A percentile compares a stretch with the other conserved stretches of the same genome.
phyloP scores from a whole-genome alignment of 2,113 vertebrate genomes.

The Pelmatolapia mariae region DNA sequence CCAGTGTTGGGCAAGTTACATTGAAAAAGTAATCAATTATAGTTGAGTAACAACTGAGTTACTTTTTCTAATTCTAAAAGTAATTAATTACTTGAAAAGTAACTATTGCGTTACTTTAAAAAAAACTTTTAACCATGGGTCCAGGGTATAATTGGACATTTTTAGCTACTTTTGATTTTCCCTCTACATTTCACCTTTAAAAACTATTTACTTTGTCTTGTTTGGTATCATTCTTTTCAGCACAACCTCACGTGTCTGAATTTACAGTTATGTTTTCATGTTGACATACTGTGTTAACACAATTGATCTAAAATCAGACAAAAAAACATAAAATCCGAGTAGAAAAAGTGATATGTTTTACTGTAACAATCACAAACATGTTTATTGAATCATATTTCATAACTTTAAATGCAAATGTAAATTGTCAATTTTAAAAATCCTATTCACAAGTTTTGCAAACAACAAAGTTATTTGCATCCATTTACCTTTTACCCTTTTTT shows the following conservation, averaged over 20 bases:
- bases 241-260: rapidly evolving
- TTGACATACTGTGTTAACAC: rapidly evolving
- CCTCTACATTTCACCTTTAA: rapidly evolving
- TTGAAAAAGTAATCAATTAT: not conserved
- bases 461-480: rapidly evolving
- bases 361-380: not conserved
- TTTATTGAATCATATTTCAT: not conserved
- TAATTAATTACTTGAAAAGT: not conserved
- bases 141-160: rapidly evolving
- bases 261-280: rapidly evolving
- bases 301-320: not conserved
- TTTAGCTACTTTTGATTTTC: not conserved
- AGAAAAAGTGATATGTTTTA: not conserved
- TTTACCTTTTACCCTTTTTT: rapidly evolving
- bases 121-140: not conserved
- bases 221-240: rapidly evolving
- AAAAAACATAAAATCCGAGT: rapidly evolving
- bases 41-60: not conserved
- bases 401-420: not conserved
- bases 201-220: rapidly evolving
- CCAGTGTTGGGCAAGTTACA: not conserved
- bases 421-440: too few species aligned
- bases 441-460: too few species aligned
- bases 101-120: rapidly evolving
- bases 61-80: not conserved